Evolutionary conservation across 2,797 vertebrate genomes (phyloP).

Genomic region (Catharus ustulatus): DNA sequence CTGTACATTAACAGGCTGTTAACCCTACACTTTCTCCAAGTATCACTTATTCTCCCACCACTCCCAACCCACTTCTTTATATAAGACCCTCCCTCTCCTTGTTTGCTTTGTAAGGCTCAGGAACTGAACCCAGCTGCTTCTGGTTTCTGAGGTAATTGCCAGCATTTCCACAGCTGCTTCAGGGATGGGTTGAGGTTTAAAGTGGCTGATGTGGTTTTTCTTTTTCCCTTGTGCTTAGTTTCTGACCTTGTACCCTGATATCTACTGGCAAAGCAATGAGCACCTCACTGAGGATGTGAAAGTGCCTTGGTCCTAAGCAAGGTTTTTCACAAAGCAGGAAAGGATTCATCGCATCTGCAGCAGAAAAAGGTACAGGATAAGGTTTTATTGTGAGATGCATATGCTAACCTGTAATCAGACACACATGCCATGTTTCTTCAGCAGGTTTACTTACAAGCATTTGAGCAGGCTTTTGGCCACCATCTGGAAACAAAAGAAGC

Average conservation of each 20-base stretch:
- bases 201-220: neutral
- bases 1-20: neutral
- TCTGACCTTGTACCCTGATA: rapidly evolving
- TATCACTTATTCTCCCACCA: neutral
- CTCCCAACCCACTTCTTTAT: neutral
- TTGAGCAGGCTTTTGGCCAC: neutral
- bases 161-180: conserved; percentile 20
- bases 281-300: neutral
- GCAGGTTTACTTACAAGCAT: neutral
- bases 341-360: neutral
- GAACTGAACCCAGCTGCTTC: conserved; percentile 7
- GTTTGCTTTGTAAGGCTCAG: neutral
- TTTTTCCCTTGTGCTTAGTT: neutral
- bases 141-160: neutral
- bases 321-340: neutral
- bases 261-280: neutral
- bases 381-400: neutral
- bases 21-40: neutral
- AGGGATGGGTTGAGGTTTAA: neutral
- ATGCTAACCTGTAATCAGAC: neutral
- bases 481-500: neutral
- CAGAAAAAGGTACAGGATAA: neutral
- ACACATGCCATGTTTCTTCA: neutral
- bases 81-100: neutral
- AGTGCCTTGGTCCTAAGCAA: neutral